These are phyloP conservation scores for Meandrusa payeni DNA, from an alignment of 2,888 invertebrate species.

Conservation along the genomic window DNA sequence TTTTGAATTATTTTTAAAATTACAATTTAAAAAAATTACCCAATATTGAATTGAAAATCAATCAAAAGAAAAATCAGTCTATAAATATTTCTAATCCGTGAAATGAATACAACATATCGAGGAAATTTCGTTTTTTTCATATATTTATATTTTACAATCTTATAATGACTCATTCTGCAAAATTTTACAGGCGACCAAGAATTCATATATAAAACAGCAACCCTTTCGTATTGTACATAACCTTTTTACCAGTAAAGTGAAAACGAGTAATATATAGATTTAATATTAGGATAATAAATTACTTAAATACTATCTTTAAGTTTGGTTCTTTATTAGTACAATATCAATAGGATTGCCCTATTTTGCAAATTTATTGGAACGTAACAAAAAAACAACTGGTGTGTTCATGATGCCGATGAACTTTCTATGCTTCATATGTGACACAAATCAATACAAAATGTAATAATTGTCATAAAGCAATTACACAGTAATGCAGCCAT, in stretches of 20 bases:
- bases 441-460: slow-evolving; percentile 63
- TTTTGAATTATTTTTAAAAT: too few relatives aligned
- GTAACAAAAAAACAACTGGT: slow-evolving; percentile 73
- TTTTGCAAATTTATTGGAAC: slow-evolving; percentile 74
- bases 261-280: slow-evolving; percentile 82
- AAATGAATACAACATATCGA: slow-evolving; percentile 43
- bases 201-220: slow-evolving; percentile 82
- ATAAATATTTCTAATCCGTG: too few relatives aligned
- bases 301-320: slow-evolving; percentile 79
- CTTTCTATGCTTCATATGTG: slow-evolving; percentile 74
- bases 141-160: slow-evolving; percentile 82
- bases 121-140: slow-evolving; percentile 81
- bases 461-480: slow-evolving; percentile 65
- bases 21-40: too few relatives aligned
- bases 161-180: slow-evolving; percentile 81
- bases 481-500: slow-evolving; percentile 72
- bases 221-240: slow-evolving; percentile 80
- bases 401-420: slow-evolving; percentile 76
- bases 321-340: slow-evolving; percentile 82
- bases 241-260: slow-evolving; percentile 81
- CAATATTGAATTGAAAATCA: too few relatives aligned
- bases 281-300: slow-evolving; percentile 81
- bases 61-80: too few relatives aligned
- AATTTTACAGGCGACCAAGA: slow-evolving; percentile 82
- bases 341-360: slow-evolving; percentile 80